These are phyloP conservation scores for Holocentrus rufus DNA, from an alignment of 2,797 vertebrate genomes.

Conservation along the genomic window DNA sequence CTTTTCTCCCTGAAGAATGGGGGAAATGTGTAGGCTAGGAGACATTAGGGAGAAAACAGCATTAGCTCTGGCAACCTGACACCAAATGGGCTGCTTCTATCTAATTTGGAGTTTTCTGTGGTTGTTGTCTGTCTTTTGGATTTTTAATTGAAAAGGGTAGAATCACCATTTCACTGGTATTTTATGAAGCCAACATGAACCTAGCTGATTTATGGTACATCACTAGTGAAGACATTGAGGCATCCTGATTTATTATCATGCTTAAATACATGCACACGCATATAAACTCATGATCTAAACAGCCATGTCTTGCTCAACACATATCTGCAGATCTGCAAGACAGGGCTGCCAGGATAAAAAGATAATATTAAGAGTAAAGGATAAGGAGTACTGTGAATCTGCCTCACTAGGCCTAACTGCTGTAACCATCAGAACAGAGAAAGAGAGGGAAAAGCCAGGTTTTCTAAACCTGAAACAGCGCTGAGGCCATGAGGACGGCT, in stretches of 20 bases:
- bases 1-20: constrained; percentile 10
- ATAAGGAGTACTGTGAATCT: constrained; percentile 16
- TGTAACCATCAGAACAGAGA: constrained; percentile 38
- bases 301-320: constrained; percentile 35
- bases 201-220: constrained; percentile 33
- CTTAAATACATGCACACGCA: constrained; percentile 26
- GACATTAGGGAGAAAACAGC: constrained; percentile 17
- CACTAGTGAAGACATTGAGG: constrained; percentile 15
- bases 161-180: constrained; percentile 28
- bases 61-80: constrained; percentile 33
- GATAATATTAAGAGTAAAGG: constrained; percentile 17
- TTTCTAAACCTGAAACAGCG: constrained; percentile 69
- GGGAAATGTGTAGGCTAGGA: constrained; percentile 9
- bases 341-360: constrained; percentile 25
- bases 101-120: constrained; percentile 36
- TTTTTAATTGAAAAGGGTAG: constrained; percentile 38
- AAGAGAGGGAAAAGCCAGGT: constrained; percentile 55
- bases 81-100: constrained; percentile 39
- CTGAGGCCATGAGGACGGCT: constrained; percentile 71
- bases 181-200: constrained; percentile 29
- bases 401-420: constrained; percentile 20
- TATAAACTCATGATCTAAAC: constrained; percentile 55
- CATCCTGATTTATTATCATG: constrained; percentile 37
- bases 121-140: constrained; percentile 34
- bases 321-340: constrained; percentile 41